Base-by-base conservation (phyloP, 2,113 vertebrate species). In the Petrocephalus microphthalmus region DNA sequence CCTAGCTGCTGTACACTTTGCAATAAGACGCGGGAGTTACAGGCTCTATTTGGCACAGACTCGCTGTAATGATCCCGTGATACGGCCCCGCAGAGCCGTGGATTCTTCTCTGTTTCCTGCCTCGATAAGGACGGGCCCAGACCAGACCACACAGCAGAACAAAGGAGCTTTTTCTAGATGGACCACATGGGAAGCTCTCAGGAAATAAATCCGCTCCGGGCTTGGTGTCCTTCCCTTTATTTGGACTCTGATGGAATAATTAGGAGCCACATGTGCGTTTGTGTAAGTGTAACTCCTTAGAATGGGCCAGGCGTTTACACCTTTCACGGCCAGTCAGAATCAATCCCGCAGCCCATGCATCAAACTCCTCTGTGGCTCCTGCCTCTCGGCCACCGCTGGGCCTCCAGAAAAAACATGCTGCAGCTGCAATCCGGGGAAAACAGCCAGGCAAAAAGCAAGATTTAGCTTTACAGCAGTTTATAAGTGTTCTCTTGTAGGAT, bases 331-430 rank as follows among this genome's bases (percentile, higher is more conserved):
- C 6, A 81, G 71, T 88, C 87, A 42, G 22, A 56, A 82, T 53
- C 87, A 88, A 45, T 42, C 33, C 15, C 33, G n/a, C 37, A 53
- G 29, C 54, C 87, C 51, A 88, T 88, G 53, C 49, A 88, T 88
- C 87, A 81, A 49, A 78, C 54, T 81, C 52, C 29, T 6, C n/a
- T 49, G 71, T 56, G 78, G 81, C 45, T 88, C 71, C 52, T 47
- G 25, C 29, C 33, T 88, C 51, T 22, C 74, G 45, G 33, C 37
- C 71, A 3, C 17, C 11, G 25, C 53, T 53, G 49, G 81, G 67
- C 51, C 49, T 20, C 15, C 29, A 10, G 29, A 81, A 87, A 78
- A 84, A 84, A 25, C 83, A 53, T 6, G 0, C 11, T 85, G 8
- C 84, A 85, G 84, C 84, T 54, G 52, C 29, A n/a, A 85, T 56